These are phyloP conservation scores for Leptinotarsa tumamoca DNA, from an alignment of 2,888 invertebrate species.

Conservation along the genomic window DNA sequence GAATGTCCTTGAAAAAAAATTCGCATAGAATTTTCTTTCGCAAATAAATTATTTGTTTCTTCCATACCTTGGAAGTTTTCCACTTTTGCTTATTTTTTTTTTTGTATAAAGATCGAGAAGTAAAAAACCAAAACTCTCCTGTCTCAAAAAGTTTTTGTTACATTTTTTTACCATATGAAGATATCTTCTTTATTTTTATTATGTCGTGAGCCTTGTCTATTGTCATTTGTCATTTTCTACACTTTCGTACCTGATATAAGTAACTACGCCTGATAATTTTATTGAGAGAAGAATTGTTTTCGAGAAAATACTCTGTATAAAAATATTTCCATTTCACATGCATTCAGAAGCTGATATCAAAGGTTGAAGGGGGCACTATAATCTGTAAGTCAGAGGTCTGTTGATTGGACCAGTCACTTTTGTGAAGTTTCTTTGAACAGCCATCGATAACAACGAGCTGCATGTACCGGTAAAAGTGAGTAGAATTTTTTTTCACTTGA, in stretches of 20 bases:
- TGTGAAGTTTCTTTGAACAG: constrained; percentile 11
- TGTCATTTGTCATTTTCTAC: too few relatives aligned
- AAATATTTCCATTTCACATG: constrained; percentile 21
- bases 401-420: constrained; percentile 33
- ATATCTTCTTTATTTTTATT: too few relatives aligned
- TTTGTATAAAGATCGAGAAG: too few relatives aligned
- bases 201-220: too few relatives aligned
- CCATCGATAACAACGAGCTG: constrained; percentile 16
- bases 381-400: constrained; percentile 53
- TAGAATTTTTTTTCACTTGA: constrained; percentile 28
- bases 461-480: constrained; percentile 50
- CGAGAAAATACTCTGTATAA: constrained; percentile 1
- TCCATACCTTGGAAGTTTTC: too few relatives aligned
- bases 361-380: constrained; percentile 50
- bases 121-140: too few relatives aligned
- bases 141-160: too few relatives aligned
- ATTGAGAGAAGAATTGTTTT: background rate
- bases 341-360: constrained; percentile 45
- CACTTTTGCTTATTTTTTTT: too few relatives aligned
- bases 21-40: too few relatives aligned
- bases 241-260: background rate
- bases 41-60: too few relatives aligned
- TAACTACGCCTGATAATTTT: background rate
- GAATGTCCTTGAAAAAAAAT: too few relatives aligned
- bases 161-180: too few relatives aligned